A percentile compares a stretch with the other conserved stretches of the same genome.
phyloP scores from a whole-genome alignment of 2,113 vertebrate genomes.

The Probosciger aterrimus region DNA sequence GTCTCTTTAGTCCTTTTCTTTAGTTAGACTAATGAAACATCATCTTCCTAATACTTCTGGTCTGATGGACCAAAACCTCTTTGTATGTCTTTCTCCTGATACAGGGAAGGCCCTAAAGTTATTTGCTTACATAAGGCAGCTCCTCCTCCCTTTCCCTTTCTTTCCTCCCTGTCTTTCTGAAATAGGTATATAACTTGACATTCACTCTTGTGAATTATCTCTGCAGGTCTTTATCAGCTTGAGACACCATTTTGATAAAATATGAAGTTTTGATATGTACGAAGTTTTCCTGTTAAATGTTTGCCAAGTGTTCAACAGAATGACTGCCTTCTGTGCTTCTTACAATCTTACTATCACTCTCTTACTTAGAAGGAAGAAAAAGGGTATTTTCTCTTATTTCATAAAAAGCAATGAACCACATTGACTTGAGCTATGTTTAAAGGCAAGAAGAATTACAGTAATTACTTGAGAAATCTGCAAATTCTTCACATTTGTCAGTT shows the following conservation, averaged over 20 bases:
- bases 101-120: not conserved
- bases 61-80: not conserved
- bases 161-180: not conserved
- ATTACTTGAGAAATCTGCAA: not conserved
- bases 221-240: not conserved
- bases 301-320: not conserved
- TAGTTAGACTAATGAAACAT: not conserved
- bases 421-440: not conserved
- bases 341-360: not conserved
- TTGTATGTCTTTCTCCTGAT: not conserved
- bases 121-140: not conserved
- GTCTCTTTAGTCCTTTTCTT: not conserved
- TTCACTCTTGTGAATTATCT: not conserved
- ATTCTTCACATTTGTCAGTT: not conserved
- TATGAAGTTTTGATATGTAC: not conserved
- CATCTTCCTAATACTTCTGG: not conserved
- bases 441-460: not conserved
- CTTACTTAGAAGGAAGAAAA: not conserved
- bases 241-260: not conserved
- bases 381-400: not conserved
- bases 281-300: not conserved
- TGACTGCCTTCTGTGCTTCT: not conserved
- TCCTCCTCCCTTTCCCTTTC: not conserved
- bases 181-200: not conserved
- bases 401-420: not conserved